Evolutionary conservation across 2,888 invertebrate genomes (phyloP), one percentile per base, ranked within the genome.

Genomic region (Acanthopleura granulata): DNA sequence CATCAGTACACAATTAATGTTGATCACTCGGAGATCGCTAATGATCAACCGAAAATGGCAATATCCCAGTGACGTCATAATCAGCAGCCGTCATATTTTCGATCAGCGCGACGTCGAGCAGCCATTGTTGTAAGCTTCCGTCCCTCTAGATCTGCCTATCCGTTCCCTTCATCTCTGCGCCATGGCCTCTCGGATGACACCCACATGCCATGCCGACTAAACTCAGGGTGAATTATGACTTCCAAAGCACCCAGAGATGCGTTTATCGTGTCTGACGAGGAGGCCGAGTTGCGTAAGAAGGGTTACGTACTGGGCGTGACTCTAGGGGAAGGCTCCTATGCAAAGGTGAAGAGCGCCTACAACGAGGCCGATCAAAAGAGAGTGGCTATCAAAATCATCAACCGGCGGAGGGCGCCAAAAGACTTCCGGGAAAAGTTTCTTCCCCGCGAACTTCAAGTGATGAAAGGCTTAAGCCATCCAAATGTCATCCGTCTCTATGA

Each of bases 291-390:
- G 30, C 86, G 84, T 75, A 89, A 87, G 72, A 80, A 85, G 25
- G 93, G 93, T 0, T 93, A 92, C 81, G 88, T 87, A n/a, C 82
- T 93, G 30, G 93, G 92, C 0, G 90, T 91, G 80, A 87, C 90
- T 1, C 91, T 97, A 88, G 97, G 97, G 79, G 95, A 96, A 92
- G 96, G 96, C 79, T 96, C 96, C 27, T 96, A 96, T 90, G 96
- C 96, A 79, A 95, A 95, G 73, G 69, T 69, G 69, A 96, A 96
- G 86, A 93, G 95, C 82, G 96, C 97, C 9, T 86, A 82, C 77
- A 82, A 83, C n/a, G 78, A 78, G 25, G 71, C 74, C 27, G 27
- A 92, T 18, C 74, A 78, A 27, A 74, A 72, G 61, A 40, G 76
- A 22, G 74, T 78, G n/a, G 88, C 86, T 6, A 80, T 89, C 74